Evolutionary conservation across 2,113 vertebrate species (phyloP).

Genomic region (Tachuris rubrigastra): DNA sequence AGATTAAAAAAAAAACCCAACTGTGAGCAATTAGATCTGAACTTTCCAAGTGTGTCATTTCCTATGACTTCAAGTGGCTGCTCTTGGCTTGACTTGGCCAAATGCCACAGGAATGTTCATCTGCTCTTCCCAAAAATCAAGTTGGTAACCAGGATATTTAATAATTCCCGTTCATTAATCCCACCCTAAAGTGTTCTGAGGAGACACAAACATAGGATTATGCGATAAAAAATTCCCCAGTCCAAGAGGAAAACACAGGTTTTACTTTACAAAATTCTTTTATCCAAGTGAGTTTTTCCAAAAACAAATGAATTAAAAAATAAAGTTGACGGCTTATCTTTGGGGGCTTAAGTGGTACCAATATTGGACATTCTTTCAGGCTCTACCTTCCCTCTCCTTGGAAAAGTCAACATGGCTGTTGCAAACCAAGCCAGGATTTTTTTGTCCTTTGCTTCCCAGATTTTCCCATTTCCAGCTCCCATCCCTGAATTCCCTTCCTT

Average conservation of each 20-base stretch:
- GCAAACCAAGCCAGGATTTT: background rate
- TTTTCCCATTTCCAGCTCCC: background rate
- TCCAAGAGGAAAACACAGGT: background rate
- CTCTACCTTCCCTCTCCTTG: rapidly evolving
- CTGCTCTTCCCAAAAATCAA: background rate
- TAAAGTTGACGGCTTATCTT: background rate
- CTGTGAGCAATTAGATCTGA: background rate
- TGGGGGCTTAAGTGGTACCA: background rate
- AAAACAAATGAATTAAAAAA: background rate
- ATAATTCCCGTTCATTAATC: background rate
- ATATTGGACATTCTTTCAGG: too few relatives aligned
- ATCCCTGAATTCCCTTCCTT: background rate
- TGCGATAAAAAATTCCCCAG: background rate
- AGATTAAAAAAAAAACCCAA: background rate
- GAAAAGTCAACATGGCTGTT: rapidly evolving
- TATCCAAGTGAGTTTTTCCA: background rate
- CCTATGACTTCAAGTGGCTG: background rate
- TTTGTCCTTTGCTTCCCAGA: too few relatives aligned
- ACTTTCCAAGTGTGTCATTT: background rate
- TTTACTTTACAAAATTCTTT: background rate
- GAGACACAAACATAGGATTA: background rate
- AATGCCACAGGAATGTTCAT: background rate
- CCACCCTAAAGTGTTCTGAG: background rate
- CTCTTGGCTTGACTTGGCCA: background rate
- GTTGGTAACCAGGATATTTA: background rate